Base-by-base conservation (phyloP, 2,797 vertebrate species). In the Hydrolagus colliei region DNA sequence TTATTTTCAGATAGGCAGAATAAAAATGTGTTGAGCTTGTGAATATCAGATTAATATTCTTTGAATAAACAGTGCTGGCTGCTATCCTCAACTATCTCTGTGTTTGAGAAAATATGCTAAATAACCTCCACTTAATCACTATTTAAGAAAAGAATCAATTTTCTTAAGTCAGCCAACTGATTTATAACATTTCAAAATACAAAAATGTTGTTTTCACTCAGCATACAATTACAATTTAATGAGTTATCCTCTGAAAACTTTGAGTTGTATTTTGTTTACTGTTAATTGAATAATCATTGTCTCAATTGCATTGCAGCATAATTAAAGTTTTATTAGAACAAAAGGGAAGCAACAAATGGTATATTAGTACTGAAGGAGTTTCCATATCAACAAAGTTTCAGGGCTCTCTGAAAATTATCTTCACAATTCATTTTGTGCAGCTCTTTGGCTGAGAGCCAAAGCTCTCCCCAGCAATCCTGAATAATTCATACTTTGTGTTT, bases 81-180 rank as follows among this genome's bases (percentile, higher is more conserved):
- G 41, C 41, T 52, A 52, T 52, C 41, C 41, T 52, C 41, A 52
- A 52, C 41, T 52, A 52, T 1, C 41, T 52, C 6, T 52, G 41
- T 52, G 9, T 52, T 84, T 68, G 65, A 61, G 20, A 71, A 84
- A 41, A 71, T 63, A n/a, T 11, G 65, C 41, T 84, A 84, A 84
- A 63, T 79, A 79, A 79, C 59, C 6, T 27, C 77, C 77, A 79
- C 61, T 79, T 63, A 79, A 71, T 52, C 78, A 13, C 27, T 65
- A 80, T 67, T 84, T 84, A 32, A 71, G 65, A 84, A 84, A 84
- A 84, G 35, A 84, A 84, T 84, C 71, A 84, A 71, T 84, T 71
- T 35, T 84, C 71, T 82, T 35, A 35, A 67, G 18, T 16, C 65
- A 68, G 68, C 71, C 71, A 35, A 41, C 65, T 52, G 79, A 84